A percentile compares a stretch with the other conserved stretches of the same genome.
Evolutionary conservation across 2,797 vertebrate species (phyloP).

Genomic region (Dryobates pubescens): DNA sequence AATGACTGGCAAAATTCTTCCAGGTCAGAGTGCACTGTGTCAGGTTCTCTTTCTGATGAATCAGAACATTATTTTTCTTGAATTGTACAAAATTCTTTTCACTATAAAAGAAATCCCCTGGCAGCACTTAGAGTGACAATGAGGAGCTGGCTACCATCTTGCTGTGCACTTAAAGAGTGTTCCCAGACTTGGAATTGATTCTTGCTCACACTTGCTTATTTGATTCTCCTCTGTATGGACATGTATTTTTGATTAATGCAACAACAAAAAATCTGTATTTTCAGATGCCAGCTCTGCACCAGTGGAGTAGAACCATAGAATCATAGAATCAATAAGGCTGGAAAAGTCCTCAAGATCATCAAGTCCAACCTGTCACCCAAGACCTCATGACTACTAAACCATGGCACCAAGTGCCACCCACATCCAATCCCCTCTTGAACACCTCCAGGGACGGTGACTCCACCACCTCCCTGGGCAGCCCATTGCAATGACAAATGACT

Average conservation of each 20-base stretch:
- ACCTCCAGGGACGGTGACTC: too few relatives aligned
- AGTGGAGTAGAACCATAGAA: background rate
- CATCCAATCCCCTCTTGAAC: too few relatives aligned
- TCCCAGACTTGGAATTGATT: background rate
- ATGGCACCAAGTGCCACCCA: too few relatives aligned
- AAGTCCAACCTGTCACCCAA: too few relatives aligned
- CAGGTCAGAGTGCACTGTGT: background rate
- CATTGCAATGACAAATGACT: too few relatives aligned
- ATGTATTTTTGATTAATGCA: background rate
- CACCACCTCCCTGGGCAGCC: too few relatives aligned
- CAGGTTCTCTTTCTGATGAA: background rate
- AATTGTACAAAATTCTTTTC: background rate
- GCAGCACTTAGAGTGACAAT: background rate
- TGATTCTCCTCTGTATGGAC: background rate
- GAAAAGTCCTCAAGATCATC: too few relatives aligned
- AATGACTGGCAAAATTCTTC: background rate
- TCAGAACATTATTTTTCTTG: background rate
- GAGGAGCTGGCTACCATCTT: background rate
- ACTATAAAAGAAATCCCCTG: background rate
- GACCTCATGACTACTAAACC: too few relatives aligned
- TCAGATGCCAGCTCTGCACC: background rate
- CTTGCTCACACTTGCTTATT: background rate
- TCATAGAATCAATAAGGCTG: too few relatives aligned
- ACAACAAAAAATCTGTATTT: background rate
- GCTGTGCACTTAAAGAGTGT: background rate